These are phyloP conservation scores for Pitangus sulphuratus DNA, from an alignment of 2,797 vertebrate species.

Conservation along the genomic window DNA sequence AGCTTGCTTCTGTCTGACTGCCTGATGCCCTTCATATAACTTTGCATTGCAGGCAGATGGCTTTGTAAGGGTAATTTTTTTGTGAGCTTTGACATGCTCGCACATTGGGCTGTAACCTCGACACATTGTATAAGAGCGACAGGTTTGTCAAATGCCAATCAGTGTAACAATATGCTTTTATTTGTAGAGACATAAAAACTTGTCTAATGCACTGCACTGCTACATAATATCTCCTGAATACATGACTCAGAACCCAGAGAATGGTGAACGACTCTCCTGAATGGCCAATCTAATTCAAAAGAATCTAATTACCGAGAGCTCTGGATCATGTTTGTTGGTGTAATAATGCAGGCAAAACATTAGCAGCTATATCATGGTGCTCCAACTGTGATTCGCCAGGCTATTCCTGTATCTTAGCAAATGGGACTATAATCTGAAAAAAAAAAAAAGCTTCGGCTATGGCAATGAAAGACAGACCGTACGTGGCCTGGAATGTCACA, in stretches of 20 bases:
- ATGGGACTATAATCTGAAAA: slow-evolving; percentile 82
- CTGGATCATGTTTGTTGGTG: slow-evolving; percentile 89
- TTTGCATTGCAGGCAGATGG: slow-evolving; percentile 94
- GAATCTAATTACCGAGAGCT: slow-evolving; percentile 88
- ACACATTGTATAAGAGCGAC: slow-evolving; percentile 87
- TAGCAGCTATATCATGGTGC: slow-evolving; percentile 87
- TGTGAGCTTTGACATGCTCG: slow-evolving; percentile 88
- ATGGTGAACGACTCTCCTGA: slow-evolving; percentile 84
- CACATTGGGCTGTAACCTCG: slow-evolving; percentile 87
- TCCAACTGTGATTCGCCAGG: slow-evolving; percentile 88
- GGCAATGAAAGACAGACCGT: slow-evolving; percentile 84
- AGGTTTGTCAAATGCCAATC: slow-evolving; percentile 90
- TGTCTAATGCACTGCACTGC: slow-evolving; percentile 86
- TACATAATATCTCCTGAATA: slow-evolving; percentile 87
- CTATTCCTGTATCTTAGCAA: slow-evolving; percentile 88
- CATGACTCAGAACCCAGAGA: slow-evolving; percentile 86
- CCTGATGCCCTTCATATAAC: slow-evolving; percentile 99
- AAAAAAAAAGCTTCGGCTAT: slow-evolving; percentile 75
- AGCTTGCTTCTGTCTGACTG: slow-evolving; percentile 95
- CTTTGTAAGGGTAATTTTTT: slow-evolving; percentile 90
- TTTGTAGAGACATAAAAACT: slow-evolving; percentile 89
- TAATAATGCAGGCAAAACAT: slow-evolving; percentile 88
- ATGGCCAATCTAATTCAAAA: slow-evolving; percentile 88
- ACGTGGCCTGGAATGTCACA: slow-evolving; percentile 93
- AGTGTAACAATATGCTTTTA: slow-evolving; percentile 90